Conservation (phyloP, 2,113 vertebrate genomes). For the Festucalex cinctus region DNA sequence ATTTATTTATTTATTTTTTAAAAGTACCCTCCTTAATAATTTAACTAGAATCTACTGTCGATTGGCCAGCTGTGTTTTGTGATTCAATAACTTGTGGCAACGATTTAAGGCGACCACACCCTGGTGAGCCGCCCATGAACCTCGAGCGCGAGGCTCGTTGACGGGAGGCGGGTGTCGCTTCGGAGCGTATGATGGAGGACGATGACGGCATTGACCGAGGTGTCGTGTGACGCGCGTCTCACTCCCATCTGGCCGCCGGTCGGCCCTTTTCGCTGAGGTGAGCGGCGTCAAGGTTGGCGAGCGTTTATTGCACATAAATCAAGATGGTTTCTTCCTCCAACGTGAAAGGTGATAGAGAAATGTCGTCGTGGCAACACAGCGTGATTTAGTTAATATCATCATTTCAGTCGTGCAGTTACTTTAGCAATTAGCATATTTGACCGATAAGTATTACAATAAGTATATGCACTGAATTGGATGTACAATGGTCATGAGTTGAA, state of each 20-base stretch:
- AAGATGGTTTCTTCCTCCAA: not conserved
- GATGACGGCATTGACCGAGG: constrained; percentile 27
- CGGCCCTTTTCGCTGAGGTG: constrained; percentile 23
- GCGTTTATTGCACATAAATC: constrained; percentile 6
- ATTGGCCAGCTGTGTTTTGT: constrained; percentile 19
- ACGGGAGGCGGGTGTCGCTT: constrained; percentile 13
- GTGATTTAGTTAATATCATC: not conserved
- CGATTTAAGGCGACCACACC: constrained; percentile 27
- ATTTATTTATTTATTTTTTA: too few species aligned
- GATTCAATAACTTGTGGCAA: constrained; percentile 52
- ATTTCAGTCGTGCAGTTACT: not conserved
- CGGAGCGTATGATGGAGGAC: constrained; percentile 22
- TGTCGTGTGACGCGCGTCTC: constrained; percentile 21
- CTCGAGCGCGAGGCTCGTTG: constrained; percentile 17
- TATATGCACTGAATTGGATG: too few species aligned
- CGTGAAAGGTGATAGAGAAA: not conserved
- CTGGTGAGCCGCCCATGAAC: constrained; percentile 12
- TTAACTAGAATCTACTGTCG: constrained; percentile 5
- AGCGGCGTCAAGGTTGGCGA: not conserved
- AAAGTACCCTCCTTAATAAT: too few species aligned
- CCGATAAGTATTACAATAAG: too few species aligned
- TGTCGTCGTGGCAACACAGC: not conserved
- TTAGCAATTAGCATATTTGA: not conserved
- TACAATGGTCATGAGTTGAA: too few species aligned
- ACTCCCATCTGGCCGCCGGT: constrained; percentile 16